phyloP scores from a whole-genome alignment of 2,888 invertebrate species.

The Coleophora deauratella region DNA sequence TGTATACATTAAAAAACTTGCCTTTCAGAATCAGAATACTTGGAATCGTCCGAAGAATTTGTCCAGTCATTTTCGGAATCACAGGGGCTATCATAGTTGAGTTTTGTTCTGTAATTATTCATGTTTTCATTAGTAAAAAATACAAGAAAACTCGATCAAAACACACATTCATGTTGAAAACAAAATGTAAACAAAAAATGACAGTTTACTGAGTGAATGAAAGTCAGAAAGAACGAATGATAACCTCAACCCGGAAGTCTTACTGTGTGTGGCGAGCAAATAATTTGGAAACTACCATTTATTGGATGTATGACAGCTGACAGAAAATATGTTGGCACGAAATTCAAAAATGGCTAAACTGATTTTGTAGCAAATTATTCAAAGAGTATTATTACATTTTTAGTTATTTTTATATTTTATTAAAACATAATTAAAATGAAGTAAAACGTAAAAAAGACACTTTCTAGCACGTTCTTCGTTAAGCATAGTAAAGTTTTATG shows the following conservation, averaged over 20 bases:
- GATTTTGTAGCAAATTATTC: neutral
- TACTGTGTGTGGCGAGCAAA: no score
- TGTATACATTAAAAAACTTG: conserved; percentile 19
- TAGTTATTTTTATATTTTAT: no score
- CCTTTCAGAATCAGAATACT: conserved; percentile 77
- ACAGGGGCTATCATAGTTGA: conserved; percentile 50
- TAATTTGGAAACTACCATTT: no score
- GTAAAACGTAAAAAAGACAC: no score
- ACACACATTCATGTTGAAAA: neutral
- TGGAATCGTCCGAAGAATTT: conserved; percentile 61
- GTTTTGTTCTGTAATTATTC: conserved; percentile 40
- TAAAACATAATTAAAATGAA: no score
- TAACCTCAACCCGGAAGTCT: no score
- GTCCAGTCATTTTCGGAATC: conserved; percentile 67
- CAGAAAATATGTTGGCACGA: conserved; percentile 12
- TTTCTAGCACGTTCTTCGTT: no score
- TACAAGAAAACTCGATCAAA: neutral
- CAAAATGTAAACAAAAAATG: neutral
- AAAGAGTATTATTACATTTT: no score
- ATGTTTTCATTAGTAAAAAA: conserved; percentile 18
- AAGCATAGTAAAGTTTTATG: no score
- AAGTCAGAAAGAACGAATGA: no score
- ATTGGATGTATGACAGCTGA: no score
- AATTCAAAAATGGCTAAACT: conserved; percentile 25
- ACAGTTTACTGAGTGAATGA: no score